phyloP scores from a whole-genome alignment of 2,888 invertebrate species.

The Gisinianus flammeolus region DNA sequence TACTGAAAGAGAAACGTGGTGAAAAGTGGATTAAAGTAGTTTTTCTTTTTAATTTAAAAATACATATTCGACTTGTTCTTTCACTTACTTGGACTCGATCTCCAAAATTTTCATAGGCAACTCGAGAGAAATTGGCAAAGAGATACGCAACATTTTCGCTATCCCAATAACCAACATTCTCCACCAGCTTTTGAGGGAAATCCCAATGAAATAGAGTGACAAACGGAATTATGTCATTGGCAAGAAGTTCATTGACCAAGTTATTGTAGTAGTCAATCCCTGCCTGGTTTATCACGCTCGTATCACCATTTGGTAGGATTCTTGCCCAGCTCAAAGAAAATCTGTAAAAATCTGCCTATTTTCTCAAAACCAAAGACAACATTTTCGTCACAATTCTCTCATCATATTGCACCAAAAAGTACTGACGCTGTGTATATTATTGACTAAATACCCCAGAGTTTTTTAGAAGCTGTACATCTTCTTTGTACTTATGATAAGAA shows the following conservation, averaged over 20 bases:
- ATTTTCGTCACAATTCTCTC: neutral
- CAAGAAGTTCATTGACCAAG: slow-evolving; percentile 49
- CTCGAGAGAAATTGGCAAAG: slow-evolving; percentile 65
- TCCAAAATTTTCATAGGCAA: slow-evolving; percentile 64
- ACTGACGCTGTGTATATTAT: neutral
- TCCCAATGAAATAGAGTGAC: slow-evolving; percentile 66
- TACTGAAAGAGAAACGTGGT: too few species aligned
- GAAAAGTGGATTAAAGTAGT: too few species aligned
- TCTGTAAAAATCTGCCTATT: slow-evolving; percentile 56
- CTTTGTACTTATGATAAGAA: slow-evolving; percentile 61
- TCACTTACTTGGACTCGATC: slow-evolving; percentile 64
- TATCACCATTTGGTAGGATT: slow-evolving; percentile 62
- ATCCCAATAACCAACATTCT: slow-evolving; percentile 61
- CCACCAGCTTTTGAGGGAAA: slow-evolving; percentile 63
- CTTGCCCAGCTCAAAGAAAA: slow-evolving; percentile 64
- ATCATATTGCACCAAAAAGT: neutral
- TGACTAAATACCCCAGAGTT: slow-evolving; percentile 60
- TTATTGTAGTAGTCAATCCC: slow-evolving; percentile 50
- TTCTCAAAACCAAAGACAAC: neutral
- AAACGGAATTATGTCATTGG: slow-evolving; percentile 49
- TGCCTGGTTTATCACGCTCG: slow-evolving; percentile 38
- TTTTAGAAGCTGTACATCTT: slow-evolving; percentile 57
- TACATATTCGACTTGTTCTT: too few species aligned
- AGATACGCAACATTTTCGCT: slow-evolving; percentile 64
- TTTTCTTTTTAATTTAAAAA: too few species aligned